phyloP scores from a whole-genome alignment of 1,140 invertebrate species.

The Octopus bimaculoides region DNA sequence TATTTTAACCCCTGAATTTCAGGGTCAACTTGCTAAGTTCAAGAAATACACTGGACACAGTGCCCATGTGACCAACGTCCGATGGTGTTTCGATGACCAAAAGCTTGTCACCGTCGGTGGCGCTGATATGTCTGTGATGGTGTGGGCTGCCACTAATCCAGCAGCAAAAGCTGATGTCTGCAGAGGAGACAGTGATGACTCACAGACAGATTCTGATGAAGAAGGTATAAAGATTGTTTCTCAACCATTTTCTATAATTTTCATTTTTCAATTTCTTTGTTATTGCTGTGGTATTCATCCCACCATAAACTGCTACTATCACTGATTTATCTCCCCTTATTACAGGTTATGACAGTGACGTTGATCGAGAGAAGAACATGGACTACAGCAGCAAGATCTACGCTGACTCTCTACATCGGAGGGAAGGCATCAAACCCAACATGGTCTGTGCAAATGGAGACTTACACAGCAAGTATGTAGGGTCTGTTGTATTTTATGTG shows the following conservation, averaged over 20 bases:
- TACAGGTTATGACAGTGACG: slow-evolving; percentile 58
- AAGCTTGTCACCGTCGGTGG: slow-evolving; percentile 54
- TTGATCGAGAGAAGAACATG: slow-evolving; percentile 54
- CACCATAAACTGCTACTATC: neutral
- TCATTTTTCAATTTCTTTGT: too few species aligned
- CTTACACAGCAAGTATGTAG: too few species aligned
- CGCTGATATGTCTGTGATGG: slow-evolving; percentile 55
- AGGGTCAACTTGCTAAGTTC: slow-evolving; percentile 58
- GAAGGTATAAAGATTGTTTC: slow-evolving; percentile 38
- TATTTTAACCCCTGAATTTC: slow-evolving; percentile 19
- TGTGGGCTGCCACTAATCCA: slow-evolving; percentile 45
- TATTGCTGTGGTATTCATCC: too few species aligned
- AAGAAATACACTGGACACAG: slow-evolving; percentile 59
- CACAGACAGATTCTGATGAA: slow-evolving; percentile 56
- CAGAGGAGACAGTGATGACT: slow-evolving; percentile 55
- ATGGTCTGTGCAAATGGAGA: slow-evolving; percentile 35
- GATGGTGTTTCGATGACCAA: slow-evolving; percentile 48
- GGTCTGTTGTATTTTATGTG: too few species aligned
- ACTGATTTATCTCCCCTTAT: too few species aligned
- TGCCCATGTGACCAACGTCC: slow-evolving; percentile 57
- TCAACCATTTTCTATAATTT: too few species aligned
- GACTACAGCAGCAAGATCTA: slow-evolving; percentile 55
- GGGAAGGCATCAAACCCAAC: slow-evolving; percentile 48
- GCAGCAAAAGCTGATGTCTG: slow-evolving; percentile 25
- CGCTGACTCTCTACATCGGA: slow-evolving; percentile 43